These are phyloP conservation scores for Hestina assimilis DNA, from an alignment of 1,140 invertebrate species.

Conservation along the genomic window DNA sequence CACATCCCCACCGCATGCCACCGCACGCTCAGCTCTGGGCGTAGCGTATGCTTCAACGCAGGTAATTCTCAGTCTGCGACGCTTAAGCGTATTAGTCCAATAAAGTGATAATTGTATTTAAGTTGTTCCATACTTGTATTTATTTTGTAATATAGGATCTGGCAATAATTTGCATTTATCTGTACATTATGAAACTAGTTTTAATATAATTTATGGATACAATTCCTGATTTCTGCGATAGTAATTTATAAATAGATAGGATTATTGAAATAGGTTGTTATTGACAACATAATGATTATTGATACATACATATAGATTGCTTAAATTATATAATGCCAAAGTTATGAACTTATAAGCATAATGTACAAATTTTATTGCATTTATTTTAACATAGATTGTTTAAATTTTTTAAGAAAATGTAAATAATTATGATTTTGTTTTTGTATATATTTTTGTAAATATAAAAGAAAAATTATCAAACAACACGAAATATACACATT, in stretches of 20 bases:
- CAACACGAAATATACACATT: slow-evolving; percentile 65
- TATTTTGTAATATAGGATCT: slow-evolving; percentile 48
- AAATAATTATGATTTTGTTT: slow-evolving; percentile 58
- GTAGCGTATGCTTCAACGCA: slow-evolving; percentile 80
- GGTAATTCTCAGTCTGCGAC: slow-evolving; percentile 73
- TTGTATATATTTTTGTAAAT: slow-evolving; percentile 65
- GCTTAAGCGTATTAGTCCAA: slow-evolving; percentile 76
- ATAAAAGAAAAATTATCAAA: slow-evolving; percentile 50
- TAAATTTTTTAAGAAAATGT: slow-evolving; percentile 54
- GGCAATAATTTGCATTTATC: slow-evolving; percentile 48
- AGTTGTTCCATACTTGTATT: slow-evolving; percentile 60
- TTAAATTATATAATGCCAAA: slow-evolving; percentile 76
- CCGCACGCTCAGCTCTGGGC: slow-evolving; percentile 92
- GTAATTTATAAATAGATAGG: slow-evolving; percentile 47
- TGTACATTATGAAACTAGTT: slow-evolving; percentile 52
- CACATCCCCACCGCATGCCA: slow-evolving; percentile 89
- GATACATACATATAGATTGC: slow-evolving; percentile 24
- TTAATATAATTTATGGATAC: slow-evolving; percentile 50
- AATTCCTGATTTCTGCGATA: slow-evolving; percentile 73
- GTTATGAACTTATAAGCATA: slow-evolving; percentile 66
- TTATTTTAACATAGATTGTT: slow-evolving; percentile 52
- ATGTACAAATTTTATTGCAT: slow-evolving; percentile 59
- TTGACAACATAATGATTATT: slow-evolving; percentile 13
- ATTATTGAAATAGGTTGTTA: slow-evolving; percentile 28
- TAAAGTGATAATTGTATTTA: slow-evolving; percentile 73